These are phyloP conservation scores for Pygocentrus nattereri DNA, from an alignment of 2,797 vertebrate species.

Conservation along the genomic window DNA sequence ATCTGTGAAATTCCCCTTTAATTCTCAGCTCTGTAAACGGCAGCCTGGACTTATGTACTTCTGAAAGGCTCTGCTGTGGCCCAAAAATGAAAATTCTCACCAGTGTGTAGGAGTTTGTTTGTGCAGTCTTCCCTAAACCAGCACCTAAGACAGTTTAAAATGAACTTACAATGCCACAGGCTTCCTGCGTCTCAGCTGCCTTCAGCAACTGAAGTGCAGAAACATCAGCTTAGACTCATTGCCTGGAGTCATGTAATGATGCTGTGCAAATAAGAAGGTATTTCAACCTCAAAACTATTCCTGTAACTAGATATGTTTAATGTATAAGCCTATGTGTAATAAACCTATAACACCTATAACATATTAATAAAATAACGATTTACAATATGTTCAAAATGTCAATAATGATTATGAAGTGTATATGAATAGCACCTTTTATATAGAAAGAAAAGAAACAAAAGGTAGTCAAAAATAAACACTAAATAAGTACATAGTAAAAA, in stretches of 20 bases:
- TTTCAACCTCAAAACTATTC: neutral
- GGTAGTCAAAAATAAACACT: too few relatives aligned
- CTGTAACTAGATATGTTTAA: neutral
- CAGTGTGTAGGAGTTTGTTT: neutral
- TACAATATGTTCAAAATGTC: too few relatives aligned
- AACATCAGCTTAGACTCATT: conserved; percentile 13
- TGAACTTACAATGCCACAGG: conserved; percentile 20
- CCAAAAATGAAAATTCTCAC: neutral
- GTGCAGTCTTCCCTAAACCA: neutral
- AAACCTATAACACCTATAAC: neutral
- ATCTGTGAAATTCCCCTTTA: too few relatives aligned
- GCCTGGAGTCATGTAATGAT: neutral
- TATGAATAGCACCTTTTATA: too few relatives aligned
- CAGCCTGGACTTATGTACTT: neutral
- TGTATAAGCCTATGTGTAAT: too few relatives aligned
- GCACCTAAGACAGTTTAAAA: conserved; percentile 14
- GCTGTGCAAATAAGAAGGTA: neutral
- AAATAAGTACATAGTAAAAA: too few relatives aligned
- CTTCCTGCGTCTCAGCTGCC: neutral
- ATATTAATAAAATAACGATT: too few relatives aligned
- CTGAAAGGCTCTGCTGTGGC: neutral
- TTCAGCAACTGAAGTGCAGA: neutral
- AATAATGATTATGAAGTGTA: too few relatives aligned
- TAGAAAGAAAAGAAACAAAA: too few relatives aligned
- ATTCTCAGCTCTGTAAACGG: too few relatives aligned